Evolutionary conservation across 2,888 invertebrate genomes (phyloP).

Genomic region (Ypsolopha sequella): DNA sequence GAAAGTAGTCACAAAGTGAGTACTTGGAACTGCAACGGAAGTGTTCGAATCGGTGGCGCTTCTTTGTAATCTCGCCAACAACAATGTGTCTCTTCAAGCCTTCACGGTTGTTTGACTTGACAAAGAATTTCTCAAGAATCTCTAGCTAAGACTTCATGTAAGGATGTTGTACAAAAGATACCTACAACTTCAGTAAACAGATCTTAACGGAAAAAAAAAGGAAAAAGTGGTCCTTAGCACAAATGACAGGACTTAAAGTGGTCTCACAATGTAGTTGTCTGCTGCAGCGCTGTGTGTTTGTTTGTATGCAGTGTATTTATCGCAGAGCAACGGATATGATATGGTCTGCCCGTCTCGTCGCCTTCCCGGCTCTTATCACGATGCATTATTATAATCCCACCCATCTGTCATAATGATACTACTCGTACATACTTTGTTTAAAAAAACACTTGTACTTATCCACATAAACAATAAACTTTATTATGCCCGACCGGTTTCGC

Average conservation of each 20-base stretch:
- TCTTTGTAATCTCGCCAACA: constrained; percentile 11
- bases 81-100: neutral
- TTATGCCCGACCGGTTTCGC: too few species aligned
- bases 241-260: too few species aligned
- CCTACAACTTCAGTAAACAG: too few species aligned
- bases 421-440: neutral
- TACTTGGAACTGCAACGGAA: constrained; percentile 4
- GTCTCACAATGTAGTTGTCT: neutral
- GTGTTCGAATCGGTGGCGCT: constrained; percentile 28
- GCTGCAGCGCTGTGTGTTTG: neutral
- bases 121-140: too few species aligned
- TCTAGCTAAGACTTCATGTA: too few species aligned
- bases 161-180: too few species aligned
- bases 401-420: neutral
- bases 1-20: constrained; percentile 2
- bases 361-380: constrained; percentile 44
- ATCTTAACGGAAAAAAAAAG: neutral
- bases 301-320: constrained; percentile 21
- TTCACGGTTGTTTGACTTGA: neutral
- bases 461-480: too few species aligned
- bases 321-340: constrained; percentile 44
- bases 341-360: constrained; percentile 43
- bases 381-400: neutral
- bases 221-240: neutral
- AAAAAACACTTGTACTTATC: too few species aligned